These are phyloP conservation scores for Macrophya annulata DNA, from an alignment of 2,888 invertebrate genomes.

Conservation along the genomic window DNA sequence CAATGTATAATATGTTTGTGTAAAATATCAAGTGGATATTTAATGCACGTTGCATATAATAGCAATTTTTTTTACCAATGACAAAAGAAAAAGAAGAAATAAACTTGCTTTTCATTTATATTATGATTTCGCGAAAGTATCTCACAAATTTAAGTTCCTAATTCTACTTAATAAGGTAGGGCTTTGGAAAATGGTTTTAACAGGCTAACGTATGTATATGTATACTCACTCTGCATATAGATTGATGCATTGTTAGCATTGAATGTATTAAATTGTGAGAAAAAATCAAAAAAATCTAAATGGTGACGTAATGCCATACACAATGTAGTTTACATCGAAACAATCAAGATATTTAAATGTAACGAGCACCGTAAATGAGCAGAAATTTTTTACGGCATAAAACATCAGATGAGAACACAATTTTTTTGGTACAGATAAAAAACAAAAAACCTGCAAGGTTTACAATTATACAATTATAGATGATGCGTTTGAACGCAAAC, in stretches of 20 bases:
- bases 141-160: slow-evolving; percentile 30
- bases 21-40: slow-evolving; percentile 38
- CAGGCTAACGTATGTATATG: background rate
- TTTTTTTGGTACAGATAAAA: background rate
- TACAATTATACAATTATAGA: slow-evolving; percentile 5
- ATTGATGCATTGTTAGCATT: slow-evolving; percentile 44
- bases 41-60: slow-evolving; percentile 39
- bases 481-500: slow-evolving; percentile 22
- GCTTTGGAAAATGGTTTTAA: slow-evolving; percentile 35
- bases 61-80: slow-evolving; percentile 41
- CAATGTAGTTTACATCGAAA: background rate
- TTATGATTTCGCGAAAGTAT: slow-evolving; percentile 29
- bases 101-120: slow-evolving; percentile 34
- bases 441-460: background rate
- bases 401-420: background rate
- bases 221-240: background rate
- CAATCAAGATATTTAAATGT: slow-evolving; percentile 19
- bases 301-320: background rate
- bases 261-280: slow-evolving; percentile 14
- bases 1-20: slow-evolving; percentile 49
- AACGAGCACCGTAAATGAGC: background rate
- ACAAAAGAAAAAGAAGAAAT: slow-evolving; percentile 20
- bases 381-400: background rate
- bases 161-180: slow-evolving; percentile 37
- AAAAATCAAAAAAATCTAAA: background rate